Conservation (phyloP, 2,113 vertebrate species). For the Gallinago undulata region DNA sequence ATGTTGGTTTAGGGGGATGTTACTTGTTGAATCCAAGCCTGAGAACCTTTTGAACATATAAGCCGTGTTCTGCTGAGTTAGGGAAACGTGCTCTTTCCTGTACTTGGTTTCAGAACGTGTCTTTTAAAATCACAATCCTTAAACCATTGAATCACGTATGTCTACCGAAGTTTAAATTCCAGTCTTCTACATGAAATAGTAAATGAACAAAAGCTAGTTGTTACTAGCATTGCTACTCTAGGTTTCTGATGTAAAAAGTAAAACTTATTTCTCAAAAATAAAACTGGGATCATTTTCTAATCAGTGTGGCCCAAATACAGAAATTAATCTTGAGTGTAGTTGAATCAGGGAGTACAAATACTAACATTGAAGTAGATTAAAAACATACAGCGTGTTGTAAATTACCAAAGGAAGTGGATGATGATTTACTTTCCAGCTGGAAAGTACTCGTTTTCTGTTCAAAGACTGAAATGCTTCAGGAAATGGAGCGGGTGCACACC, state of each 20-base stretch:
- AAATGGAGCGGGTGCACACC: neutral
- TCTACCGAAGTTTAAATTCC: neutral
- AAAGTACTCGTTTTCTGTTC: neutral
- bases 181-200: neutral
- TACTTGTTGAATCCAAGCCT: neutral
- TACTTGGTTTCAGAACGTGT: neutral
- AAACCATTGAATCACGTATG: neutral
- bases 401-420: neutral
- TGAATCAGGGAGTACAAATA: neutral
- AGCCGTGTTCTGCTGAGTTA: neutral
- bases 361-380: neutral
- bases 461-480: neutral
- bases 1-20: neutral
- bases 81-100: neutral
- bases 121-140: neutral
- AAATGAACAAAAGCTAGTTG: neutral
- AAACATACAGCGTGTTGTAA: neutral
- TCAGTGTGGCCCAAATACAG: neutral
- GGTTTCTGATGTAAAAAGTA: neutral
- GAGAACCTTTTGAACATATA: neutral
- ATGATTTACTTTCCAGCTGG: constrained; percentile 38
- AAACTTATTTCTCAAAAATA: neutral
- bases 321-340: neutral
- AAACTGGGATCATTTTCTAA: neutral
- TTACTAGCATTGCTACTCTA: neutral